A percentile compares a stretch with the other conserved stretches of the same genome.
Conservation (phyloP, 2,113 vertebrate genomes). For the Tragelaphus imberbis region DNA sequence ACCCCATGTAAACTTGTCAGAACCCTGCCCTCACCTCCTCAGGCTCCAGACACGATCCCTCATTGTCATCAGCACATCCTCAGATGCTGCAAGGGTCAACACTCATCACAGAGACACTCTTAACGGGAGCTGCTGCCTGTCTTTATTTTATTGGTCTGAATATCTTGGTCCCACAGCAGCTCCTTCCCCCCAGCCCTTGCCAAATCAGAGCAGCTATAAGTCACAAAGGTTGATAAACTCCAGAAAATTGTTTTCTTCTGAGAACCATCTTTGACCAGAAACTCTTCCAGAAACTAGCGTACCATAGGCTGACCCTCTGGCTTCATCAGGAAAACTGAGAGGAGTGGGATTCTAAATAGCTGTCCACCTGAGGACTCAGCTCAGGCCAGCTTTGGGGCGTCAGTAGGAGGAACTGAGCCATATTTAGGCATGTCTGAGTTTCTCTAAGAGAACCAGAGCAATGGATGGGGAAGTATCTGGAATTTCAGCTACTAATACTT, state of each 20-base stretch:
- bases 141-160: not conserved
- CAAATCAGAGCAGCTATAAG: not conserved
- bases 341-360: accelerated
- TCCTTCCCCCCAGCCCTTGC: not conserved
- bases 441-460: not conserved
- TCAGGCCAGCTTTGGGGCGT: not conserved
- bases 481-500: not conserved
- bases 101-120: not conserved
- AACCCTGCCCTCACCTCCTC: accelerated
- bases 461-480: not conserved
- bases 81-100: not conserved
- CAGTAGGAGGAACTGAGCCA: not conserved
- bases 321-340: not conserved
- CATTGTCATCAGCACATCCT: accelerated
- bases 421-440: no score
- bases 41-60: not conserved
- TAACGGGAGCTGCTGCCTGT: not conserved
- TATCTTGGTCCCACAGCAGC: not conserved
- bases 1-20: no score
- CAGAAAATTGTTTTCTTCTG: not conserved
- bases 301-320: not conserved
- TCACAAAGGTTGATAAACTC: not conserved
- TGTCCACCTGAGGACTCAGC: not conserved
- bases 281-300: not conserved
- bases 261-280: not conserved